Percentiles rank a stretch among this genome's conserved stretches.
Evolutionary conservation across 2,113 vertebrate species (phyloP).

Genomic region (Pollimyrus isidori): DNA sequence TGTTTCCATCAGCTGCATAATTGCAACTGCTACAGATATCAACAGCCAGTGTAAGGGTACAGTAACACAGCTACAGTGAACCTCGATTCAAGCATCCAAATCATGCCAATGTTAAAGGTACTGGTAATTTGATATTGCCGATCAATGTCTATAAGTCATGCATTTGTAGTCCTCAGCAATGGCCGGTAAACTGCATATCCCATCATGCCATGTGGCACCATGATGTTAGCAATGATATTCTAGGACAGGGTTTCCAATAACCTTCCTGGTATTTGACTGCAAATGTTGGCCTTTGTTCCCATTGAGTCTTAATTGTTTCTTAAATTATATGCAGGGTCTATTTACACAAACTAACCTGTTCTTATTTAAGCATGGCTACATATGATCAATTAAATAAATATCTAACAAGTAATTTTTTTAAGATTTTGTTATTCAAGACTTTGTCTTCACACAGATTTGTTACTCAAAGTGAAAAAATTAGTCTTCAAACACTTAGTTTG

Average conservation of each 20-base stretch:
- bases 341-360: not conserved
- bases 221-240: not conserved
- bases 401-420: not conserved
- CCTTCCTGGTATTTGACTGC: not conserved
- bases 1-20: not conserved
- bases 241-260: not conserved
- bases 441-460: not conserved
- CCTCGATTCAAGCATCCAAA: not conserved
- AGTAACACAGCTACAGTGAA: not conserved
- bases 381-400: not conserved
- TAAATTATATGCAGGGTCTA: not conserved
- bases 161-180: not conserved
- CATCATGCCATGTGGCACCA: not conserved
- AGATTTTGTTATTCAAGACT: not conserved
- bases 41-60: not conserved
- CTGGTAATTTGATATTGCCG: not conserved
- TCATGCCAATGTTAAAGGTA: not conserved
- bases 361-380: not conserved
- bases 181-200: not conserved
- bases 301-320: not conserved
- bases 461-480: not conserved
- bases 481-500: not conserved
- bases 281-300: not conserved
- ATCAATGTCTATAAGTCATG: not conserved
- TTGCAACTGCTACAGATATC: not conserved